Evolutionary conservation across 2,113 vertebrate genomes (phyloP), one percentile per base, ranked within the genome.

Genomic region (Hucho hucho): DNA sequence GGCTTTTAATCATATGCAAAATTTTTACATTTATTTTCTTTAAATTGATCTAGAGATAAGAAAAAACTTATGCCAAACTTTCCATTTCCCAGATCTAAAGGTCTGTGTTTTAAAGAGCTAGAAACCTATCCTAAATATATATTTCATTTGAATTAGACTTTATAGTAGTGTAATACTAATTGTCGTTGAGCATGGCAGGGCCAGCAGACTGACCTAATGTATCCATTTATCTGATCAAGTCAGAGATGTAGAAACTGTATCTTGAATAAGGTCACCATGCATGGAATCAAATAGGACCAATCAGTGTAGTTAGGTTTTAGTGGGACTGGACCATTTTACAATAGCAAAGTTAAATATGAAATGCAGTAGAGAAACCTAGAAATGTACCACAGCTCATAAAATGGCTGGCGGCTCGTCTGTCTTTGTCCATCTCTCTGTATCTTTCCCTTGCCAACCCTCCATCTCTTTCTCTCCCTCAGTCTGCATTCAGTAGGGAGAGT

Each of bases 221-320:
- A 78, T 85, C 58, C 58, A 77, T 80, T 70, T 81, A 75, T 70
- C 73, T 88, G 87, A 92, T 74, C 63, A 82, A 84, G 78, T 73
- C 69, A 24, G 69, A 26, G 46, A 78, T 87, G 83, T 72, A 76
- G 83, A 84, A 82, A 75, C 82, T 74, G 82, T 79, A 65, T 74
- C 83, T 80, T 75, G 77, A 84, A 87, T 81, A 74, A 69, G 75
- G 80, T 81, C 85, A 76, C 84, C 89, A 90, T 93, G 90, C 46
- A 32, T 82, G 81, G 92, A 93, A 93, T 93, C 74, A 72, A 86
- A 82, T 72, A 67, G 83, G 85, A 86, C 83, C 91, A 92, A 92
- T 94, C 93, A 92, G 76, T 22, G 22, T 67, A 79, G 85, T 92
- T 90, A 89, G 78, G 74, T 84, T 81, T 92, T 75, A 88, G 87